phyloP scores from a whole-genome alignment of 2,113 vertebrate species.

The Cairina moschata region DNA sequence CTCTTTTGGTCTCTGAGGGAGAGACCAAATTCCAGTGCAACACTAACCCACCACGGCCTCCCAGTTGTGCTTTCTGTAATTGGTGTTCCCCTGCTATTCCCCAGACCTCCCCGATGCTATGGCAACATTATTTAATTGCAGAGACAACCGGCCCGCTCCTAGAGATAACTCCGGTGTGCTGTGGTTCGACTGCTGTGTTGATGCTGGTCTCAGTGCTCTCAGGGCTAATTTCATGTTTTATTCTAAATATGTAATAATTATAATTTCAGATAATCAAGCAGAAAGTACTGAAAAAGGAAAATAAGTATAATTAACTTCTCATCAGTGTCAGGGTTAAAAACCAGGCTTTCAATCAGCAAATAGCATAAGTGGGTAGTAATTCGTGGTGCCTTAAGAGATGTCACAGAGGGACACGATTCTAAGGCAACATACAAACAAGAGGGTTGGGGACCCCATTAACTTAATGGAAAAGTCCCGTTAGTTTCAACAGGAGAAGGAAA shows the following conservation, averaged over 20 bases:
- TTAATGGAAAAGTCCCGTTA: not conserved
- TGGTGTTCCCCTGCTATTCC: not conserved
- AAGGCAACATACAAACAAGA: not conserved
- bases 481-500: not conserved
- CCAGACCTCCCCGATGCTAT: not conserved
- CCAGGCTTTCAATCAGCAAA: not conserved
- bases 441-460: not conserved
- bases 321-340: not conserved
- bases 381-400: not conserved
- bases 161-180: not conserved
- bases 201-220: not conserved
- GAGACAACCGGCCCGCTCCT: not conserved
- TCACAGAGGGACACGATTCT: not conserved
- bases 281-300: not conserved
- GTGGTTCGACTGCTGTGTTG: not conserved
- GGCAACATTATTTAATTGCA: not conserved
- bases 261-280: slow-evolving; percentile 4
- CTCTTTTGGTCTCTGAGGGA: not conserved
- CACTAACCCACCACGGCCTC: not conserved
- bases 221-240: not conserved
- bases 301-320: slow-evolving; percentile 15
- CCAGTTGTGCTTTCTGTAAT: not conserved
- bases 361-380: not conserved
- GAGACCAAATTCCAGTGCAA: not conserved
- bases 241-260: slow-evolving; percentile 1